Percentiles rank a stretch among this genome's conserved stretches.
Conservation (phyloP, 2,888 invertebrate genomes). For the Nebria salina region DNA sequence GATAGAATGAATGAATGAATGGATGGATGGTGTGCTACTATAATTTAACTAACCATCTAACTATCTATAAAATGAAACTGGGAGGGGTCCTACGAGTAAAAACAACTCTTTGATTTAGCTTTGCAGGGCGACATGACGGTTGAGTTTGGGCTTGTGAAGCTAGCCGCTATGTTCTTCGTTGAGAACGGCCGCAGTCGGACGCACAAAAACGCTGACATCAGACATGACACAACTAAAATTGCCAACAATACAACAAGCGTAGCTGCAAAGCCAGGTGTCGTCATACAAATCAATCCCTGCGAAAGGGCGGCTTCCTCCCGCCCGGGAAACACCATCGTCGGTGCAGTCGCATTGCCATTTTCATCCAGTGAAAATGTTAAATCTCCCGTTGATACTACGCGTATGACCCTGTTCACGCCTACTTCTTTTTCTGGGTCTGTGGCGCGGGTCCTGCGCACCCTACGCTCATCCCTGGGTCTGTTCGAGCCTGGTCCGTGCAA, state of each 20-base stretch:
- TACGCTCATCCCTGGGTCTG: conserved; percentile 77
- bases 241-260: conserved; percentile 84
- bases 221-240: conserved; percentile 84
- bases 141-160: conserved; percentile 55
- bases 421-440: conserved; percentile 78
- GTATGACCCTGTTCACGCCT: conserved; percentile 88
- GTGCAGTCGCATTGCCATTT: conserved; percentile 66
- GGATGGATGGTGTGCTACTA: not conserved
- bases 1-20: too few relatives aligned
- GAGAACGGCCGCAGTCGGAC: conserved; percentile 80
- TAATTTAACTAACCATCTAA: not conserved
- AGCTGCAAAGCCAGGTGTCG: conserved; percentile 91
- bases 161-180: conserved; percentile 65
- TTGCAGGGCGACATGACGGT: conserved; percentile 50
- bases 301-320: conserved; percentile 64
- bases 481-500: conserved; percentile 69
- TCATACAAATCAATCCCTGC: conserved; percentile 85
- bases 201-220: conserved; percentile 86
- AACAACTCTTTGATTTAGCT: conserved; percentile 69
- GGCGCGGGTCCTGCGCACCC: conserved; percentile 72
- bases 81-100: conserved; percentile 67
- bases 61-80: not conserved
- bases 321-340: conserved; percentile 78
- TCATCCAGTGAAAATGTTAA: conserved; percentile 85
- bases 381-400: conserved; percentile 92